Percentiles rank a stretch among this genome's conserved stretches.
phyloP scores from a whole-genome alignment of 2,113 vertebrate genomes.

The Sebastes fasciatus region DNA sequence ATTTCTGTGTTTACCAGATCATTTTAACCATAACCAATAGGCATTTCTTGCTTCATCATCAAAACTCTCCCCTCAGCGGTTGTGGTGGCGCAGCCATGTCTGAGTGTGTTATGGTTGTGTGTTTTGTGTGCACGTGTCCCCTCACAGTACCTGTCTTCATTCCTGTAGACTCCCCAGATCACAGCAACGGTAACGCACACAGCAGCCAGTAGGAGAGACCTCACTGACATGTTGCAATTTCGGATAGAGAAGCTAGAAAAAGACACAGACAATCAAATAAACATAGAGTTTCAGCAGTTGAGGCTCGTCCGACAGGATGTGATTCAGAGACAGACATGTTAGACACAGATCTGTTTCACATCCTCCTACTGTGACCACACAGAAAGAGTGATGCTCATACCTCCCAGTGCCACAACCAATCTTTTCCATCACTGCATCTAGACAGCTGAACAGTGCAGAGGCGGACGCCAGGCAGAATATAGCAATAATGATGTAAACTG shows the following conservation, averaged over 20 bases:
- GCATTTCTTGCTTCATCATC: not conserved
- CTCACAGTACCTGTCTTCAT: constrained; percentile 91
- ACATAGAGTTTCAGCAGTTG: not conserved
- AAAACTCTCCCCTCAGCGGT: not conserved
- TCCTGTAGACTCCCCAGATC: constrained; percentile 93
- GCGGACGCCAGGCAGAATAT: constrained; percentile 95
- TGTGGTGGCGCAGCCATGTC: not conserved
- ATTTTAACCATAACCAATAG: not conserved
- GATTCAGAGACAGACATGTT: not conserved
- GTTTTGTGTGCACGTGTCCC: constrained; percentile 1
- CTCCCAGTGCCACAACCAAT: constrained; percentile 87
- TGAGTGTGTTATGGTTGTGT: not conserved
- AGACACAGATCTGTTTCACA: not conserved
- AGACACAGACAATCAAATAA: constrained; percentile 33
- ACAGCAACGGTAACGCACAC: constrained; percentile 88
- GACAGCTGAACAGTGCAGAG: constrained; percentile 92
- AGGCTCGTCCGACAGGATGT: not conserved
- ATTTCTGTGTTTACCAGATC: not conserved
- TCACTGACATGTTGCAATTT: constrained; percentile 85
- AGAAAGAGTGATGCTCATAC: constrained; percentile 76
- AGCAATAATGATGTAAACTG: constrained; percentile 94
- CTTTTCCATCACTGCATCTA: constrained; percentile 87
- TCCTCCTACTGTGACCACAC: not conserved
- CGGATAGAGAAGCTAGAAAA: constrained; percentile 83
- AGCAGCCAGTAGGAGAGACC: constrained; percentile 88